Evolutionary conservation across 2,797 vertebrate genomes (phyloP), one percentile per base, ranked within the genome.

Genomic region (Artibeus jamaicensis): DNA sequence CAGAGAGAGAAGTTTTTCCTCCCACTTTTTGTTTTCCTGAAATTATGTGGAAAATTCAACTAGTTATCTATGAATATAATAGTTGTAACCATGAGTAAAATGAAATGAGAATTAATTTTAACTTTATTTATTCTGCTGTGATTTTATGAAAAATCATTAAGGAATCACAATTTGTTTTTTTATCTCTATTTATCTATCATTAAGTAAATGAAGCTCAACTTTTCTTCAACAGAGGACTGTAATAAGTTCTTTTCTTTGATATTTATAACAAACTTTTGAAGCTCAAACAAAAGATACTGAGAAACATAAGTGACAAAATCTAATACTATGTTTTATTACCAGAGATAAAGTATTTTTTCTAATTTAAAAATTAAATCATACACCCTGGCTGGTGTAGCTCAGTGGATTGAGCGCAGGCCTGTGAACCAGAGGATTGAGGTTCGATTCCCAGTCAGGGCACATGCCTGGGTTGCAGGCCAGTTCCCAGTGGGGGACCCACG

Each of bases 281-380:
- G 15, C 2, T 73, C 19, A 34, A 11, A 42, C 50, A 37, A 78
- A 87, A 90, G 71, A 59, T 59, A 39, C 19, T 39, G 24, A 70
- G 32, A 87, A 46, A 73, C n/a, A 5, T 48, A 46, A 59, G 53
- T 68, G 71, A 89, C 42, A 68, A 53, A 62, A 90, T 53, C n/a
- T 91, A 55, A 62, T 55, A 62, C 37, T 67, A 50, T 77, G 21
- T 68, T 91, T 53, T 42, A 73, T 91, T 34, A 74, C 21, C 48
- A 5, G 42, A 68, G 70, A 29, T 94, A 7, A 91, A 57, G 9
- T 89, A 42, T 55, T 83, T 68, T 97, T 88, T 91, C 55, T 95
- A 95, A 92, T 79, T 74, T 26, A 88, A 91, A 94, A 68, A 86
- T 76, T 29, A 82, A 92, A 62, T n/a, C 26, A 39, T 50, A n/a